These are phyloP conservation scores for Phenganax marumi DNA, from an alignment of 92 coral and sea anemone species.

Conservation along the genomic window DNA sequence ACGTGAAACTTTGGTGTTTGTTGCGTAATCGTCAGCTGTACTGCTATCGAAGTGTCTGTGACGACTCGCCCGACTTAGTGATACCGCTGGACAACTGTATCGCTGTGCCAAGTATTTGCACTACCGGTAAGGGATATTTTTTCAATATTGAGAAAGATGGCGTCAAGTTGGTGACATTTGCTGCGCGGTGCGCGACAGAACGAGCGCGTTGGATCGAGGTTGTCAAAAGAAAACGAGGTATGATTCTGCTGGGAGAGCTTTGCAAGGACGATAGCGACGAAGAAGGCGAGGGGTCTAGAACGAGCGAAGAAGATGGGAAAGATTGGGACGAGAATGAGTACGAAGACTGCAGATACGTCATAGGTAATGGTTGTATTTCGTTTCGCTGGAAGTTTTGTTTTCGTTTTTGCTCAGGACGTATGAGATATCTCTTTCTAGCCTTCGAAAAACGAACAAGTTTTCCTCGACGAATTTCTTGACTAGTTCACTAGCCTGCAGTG, in stretches of 20 bases:
- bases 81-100: conserved; percentile 72
- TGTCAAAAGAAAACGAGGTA: conserved; percentile 76
- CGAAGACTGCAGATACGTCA: not conserved
- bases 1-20: conserved; percentile 78
- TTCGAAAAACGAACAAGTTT: no score
- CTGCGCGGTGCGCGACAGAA: conserved; percentile 66
- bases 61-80: conserved; percentile 70
- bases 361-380: not conserved
- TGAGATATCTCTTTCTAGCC: no score
- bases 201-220: conserved; percentile 90
- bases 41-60: conserved; percentile 78
- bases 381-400: not conserved
- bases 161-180: conserved; percentile 61
- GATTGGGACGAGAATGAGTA: conserved; percentile 49
- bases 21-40: conserved; percentile 76
- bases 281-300: conserved; percentile 18
- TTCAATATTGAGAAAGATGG: conserved; percentile 73
- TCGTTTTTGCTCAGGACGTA: not conserved
- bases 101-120: conserved; percentile 65
- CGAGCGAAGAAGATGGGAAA: conserved; percentile 39
- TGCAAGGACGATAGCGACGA: conserved; percentile 55
- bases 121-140: conserved; percentile 60
- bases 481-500: no score
- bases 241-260: conserved; percentile 64
- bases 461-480: no score